Conservation (phyloP, 2,888 invertebrate species). For the Rotaria sp. region DNA sequence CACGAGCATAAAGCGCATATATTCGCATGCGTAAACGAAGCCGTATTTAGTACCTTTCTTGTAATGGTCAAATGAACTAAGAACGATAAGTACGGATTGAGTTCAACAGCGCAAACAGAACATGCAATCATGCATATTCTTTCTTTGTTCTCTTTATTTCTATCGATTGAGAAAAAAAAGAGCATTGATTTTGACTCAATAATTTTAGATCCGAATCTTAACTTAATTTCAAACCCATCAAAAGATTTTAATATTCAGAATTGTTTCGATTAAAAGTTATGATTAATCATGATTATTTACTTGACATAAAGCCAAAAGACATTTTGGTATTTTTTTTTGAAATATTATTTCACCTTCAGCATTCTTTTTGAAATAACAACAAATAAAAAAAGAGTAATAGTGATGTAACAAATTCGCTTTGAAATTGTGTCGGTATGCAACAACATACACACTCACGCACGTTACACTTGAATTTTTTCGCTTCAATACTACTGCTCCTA, state of each 20-base stretch:
- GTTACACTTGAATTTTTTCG: neutral
- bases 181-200: no score
- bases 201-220: no score
- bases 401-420: neutral
- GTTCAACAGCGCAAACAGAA: neutral
- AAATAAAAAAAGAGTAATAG: neutral
- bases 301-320: neutral
- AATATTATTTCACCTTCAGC: neutral
- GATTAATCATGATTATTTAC: neutral
- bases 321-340: neutral
- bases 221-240: neutral
- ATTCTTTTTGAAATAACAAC: neutral
- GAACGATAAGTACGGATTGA: neutral
- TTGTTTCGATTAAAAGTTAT: neutral
- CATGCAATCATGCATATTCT: neutral
- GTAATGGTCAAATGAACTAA: conserved; percentile 13
- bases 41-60: neutral
- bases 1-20: neutral
- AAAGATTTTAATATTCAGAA: neutral
- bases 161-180: neutral
- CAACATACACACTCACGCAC: neutral
- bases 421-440: neutral
- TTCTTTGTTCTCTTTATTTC: neutral
- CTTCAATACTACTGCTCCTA: neutral
- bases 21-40: conserved; percentile 14